Evolutionary conservation across 2,888 invertebrate species (phyloP), one percentile per base, ranked within the genome.

Genomic region (Cheilosia impressa): DNA sequence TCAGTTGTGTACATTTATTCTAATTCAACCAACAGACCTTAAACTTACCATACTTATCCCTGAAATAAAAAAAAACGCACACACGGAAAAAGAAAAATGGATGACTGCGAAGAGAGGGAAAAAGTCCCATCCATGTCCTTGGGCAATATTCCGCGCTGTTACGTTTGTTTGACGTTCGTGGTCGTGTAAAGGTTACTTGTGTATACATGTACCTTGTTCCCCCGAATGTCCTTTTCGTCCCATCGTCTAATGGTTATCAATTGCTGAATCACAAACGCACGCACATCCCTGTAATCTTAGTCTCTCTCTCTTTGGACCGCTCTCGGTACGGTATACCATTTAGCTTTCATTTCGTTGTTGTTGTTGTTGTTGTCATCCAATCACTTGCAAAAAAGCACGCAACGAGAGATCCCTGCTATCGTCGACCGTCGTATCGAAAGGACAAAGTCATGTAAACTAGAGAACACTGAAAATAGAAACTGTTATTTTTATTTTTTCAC

Each of bases 101-200:
- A 75, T 60, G 66, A 43, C 13, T 57, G 45, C 7, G 31, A 34
- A 58, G 31, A 62, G 55, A 27, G 45, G 5, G 24, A 63, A 73
- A 71, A 45, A 58, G 62, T 75, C 53, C 31, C 71, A 78, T 87
- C 88, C 88, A 88, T 88, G 88, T 87, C 88, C 88, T 88, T 88
- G 88, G 88, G 80, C 81, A 88, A 88, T 84, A 88, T 84, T 87
- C 88, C 87, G 87, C 87, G 87, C 87, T 75, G 78, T 87, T 71
- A 75, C 72, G 53, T 69, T 80, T 71, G 73, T 80, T 80, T 85
- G 75, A 69, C 80, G 71, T 81, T 77, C 47, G 58, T 76, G 58
- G 81, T 45, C 68, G 76, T 72, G 71, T 55, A 41, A 38, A 50
- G 79, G 68, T 75, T 68, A 38, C 58, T 62, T 71, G 38, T 75